Conservation (phyloP, 2,797 vertebrate genomes). For the Clarias platycephalus region DNA sequence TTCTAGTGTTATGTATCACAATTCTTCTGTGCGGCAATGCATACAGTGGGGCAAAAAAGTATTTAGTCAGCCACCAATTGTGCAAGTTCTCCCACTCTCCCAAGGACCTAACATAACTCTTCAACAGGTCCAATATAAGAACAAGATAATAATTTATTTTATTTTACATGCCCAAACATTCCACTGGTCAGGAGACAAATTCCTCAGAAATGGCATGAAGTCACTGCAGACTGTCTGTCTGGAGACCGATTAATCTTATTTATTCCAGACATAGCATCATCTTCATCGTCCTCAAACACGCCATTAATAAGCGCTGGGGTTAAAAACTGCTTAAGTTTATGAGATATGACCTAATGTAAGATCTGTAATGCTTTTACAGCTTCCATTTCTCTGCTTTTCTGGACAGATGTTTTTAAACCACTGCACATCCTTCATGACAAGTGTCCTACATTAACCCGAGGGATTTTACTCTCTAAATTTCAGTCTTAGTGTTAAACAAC, state of each 20-base stretch:
- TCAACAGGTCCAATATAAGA: too few species aligned
- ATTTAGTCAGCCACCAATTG: too few species aligned
- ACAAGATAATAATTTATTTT: too few species aligned
- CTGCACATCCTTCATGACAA: background rate
- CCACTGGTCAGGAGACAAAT: background rate
- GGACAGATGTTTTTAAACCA: background rate
- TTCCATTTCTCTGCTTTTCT: background rate
- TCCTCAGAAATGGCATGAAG: background rate
- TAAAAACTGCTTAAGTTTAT: constrained; percentile 6
- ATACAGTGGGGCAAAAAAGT: too few species aligned
- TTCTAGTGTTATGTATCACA: too few species aligned
- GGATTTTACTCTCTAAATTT: background rate
- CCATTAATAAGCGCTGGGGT: constrained; percentile 6
- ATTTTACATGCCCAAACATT: background rate
- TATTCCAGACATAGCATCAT: constrained; percentile 12
- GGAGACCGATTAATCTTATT: constrained; percentile 9
- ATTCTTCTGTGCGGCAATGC: too few species aligned
- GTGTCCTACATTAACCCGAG: background rate
- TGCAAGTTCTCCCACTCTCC: too few species aligned
- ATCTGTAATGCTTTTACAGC: background rate
- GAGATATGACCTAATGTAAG: background rate
- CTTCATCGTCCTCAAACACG: background rate
- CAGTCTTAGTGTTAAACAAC: background rate
- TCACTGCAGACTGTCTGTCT: background rate
- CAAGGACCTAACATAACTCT: too few species aligned